Evolutionary conservation across 1,140 invertebrate genomes (phyloP).

Genomic region (Arion vulgaris): DNA sequence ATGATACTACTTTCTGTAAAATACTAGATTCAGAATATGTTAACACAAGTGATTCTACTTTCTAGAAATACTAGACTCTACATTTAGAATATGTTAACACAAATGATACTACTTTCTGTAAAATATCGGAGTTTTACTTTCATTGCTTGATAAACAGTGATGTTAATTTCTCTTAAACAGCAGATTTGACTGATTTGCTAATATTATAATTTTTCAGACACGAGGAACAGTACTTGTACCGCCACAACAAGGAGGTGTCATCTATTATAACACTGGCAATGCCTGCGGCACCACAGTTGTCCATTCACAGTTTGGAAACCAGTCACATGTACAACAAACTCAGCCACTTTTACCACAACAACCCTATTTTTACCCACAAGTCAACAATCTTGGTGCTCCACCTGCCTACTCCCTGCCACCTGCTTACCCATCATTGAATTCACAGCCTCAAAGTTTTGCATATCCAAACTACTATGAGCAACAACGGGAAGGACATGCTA

Average conservation of each 20-base stretch:
- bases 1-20: too few species aligned
- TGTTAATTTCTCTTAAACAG: too few species aligned
- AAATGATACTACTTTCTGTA: too few species aligned
- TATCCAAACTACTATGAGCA: not conserved
- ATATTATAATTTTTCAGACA: not conserved
- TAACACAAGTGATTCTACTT: too few species aligned
- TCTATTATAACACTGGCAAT: not conserved
- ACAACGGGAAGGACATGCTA: not conserved
- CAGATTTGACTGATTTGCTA: too few species aligned
- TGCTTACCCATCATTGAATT: not conserved
- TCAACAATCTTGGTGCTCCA: not conserved
- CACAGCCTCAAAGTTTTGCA: not conserved
- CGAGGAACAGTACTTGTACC: not conserved
- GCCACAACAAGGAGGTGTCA: not conserved
- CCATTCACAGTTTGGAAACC: not conserved
- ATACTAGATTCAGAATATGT: too few species aligned
- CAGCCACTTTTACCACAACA: not conserved
- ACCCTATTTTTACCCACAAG: not conserved
- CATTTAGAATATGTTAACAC: too few species aligned
- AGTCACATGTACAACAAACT: not conserved
- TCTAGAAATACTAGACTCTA: too few species aligned
- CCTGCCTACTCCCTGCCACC: not conserved
- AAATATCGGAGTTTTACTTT: too few species aligned
- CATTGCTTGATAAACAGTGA: too few species aligned
- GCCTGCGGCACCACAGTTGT: not conserved